Evolutionary conservation across 1,140 invertebrate genomes (phyloP).

Genomic region (Diuraphis noxia): DNA sequence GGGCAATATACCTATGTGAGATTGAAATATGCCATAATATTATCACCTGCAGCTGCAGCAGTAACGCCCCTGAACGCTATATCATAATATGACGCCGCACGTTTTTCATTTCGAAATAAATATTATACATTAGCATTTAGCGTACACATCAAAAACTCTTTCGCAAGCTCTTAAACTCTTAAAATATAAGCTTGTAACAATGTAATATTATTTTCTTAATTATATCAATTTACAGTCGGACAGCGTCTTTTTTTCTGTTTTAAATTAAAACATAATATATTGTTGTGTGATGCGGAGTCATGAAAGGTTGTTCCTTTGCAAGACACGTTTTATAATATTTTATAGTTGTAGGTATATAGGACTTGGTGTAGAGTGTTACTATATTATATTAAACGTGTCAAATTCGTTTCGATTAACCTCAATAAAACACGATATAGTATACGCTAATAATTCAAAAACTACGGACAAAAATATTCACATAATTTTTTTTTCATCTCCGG

Average conservation of each 20-base stretch:
- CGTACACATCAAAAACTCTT: background rate
- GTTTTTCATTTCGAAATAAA: background rate
- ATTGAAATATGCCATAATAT: background rate
- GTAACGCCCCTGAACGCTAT: background rate
- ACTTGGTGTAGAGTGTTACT: background rate
- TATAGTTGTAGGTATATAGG: background rate
- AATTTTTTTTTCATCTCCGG: background rate
- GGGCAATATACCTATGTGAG: background rate
- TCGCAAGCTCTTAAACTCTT: background rate
- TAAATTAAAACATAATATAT: background rate
- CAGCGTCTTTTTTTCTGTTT: background rate
- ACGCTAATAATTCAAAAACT: background rate
- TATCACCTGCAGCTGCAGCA: background rate
- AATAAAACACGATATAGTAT: background rate
- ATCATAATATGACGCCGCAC: background rate
- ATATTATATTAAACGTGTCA: background rate
- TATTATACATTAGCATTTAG: background rate
- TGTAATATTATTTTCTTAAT: background rate
- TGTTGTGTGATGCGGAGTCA: background rate
- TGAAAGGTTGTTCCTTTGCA: background rate
- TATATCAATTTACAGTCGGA: background rate
- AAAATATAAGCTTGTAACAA: background rate
- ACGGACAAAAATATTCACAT: background rate
- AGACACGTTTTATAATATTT: background rate
- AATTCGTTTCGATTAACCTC: background rate